Conservation (phyloP, 2,888 invertebrate genomes). For the Macrostomum cliftonense region DNA sequence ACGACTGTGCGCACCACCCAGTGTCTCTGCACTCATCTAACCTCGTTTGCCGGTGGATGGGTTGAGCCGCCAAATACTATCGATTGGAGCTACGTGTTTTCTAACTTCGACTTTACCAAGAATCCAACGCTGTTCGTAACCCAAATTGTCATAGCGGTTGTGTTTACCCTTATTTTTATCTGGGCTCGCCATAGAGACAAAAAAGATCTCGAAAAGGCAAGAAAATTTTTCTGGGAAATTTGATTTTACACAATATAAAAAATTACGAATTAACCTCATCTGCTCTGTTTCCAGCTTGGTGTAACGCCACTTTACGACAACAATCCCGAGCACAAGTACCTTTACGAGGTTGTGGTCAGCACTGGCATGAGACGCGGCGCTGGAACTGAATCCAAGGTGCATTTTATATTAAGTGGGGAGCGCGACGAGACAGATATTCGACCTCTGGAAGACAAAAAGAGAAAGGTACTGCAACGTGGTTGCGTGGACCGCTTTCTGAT, state of each 20-base stretch:
- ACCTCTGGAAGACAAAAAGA: conserved; percentile 29
- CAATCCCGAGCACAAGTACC: conserved; percentile 36
- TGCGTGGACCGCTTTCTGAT: conserved; percentile 36
- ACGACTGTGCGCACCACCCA: conserved; percentile 16
- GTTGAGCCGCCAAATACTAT: conserved; percentile 40
- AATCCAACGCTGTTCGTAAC: conserved; percentile 40
- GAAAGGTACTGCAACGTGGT: conserved; percentile 35
- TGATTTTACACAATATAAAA: no score
- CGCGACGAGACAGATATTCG: conserved; percentile 38
- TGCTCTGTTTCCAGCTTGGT: conserved; percentile 21
- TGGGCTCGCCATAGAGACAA: conserved; percentile 39
- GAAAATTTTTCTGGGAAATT: no score
- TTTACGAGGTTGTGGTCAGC: conserved; percentile 38
- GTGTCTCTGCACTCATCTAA: conserved; percentile 35
- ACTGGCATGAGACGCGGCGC: conserved; percentile 35
- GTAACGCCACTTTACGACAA: conserved; percentile 38
- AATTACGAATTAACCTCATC: no score
- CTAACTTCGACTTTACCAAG: conserved; percentile 36
- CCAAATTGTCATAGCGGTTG: conserved; percentile 30
- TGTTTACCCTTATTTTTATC: conserved; percentile 33
- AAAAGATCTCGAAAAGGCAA: conserved; percentile 34
- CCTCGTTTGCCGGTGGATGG: conserved; percentile 39
- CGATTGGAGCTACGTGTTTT: conserved; percentile 40
- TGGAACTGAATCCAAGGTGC: conserved; percentile 34
- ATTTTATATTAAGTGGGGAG: conserved; percentile 38